These are phyloP conservation scores for Boulengeromyrus knoepffleri DNA, from an alignment of 2,113 vertebrate species.

Conservation along the genomic window DNA sequence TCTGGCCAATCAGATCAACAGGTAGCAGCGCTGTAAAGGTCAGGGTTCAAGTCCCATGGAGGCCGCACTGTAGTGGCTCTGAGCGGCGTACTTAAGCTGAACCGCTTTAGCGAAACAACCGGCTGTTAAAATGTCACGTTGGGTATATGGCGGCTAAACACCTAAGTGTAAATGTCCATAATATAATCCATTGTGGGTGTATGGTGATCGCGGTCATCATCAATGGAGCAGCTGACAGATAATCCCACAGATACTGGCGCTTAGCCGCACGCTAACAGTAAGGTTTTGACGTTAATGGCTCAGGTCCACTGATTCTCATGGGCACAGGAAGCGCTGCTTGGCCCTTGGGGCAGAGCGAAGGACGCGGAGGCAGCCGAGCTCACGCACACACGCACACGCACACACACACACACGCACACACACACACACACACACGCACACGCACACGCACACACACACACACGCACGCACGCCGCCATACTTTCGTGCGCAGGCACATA, in stretches of 20 bases:
- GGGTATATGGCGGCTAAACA: not conserved
- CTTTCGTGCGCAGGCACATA: not conserved
- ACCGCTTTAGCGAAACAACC: not conserved
- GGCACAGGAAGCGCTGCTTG: not conserved
- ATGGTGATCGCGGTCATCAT: not conserved
- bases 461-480: not conserved
- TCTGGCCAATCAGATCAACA: not conserved
- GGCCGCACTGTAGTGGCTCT: not conserved
- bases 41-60: not conserved
- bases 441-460: not conserved
- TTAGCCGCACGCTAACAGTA: not conserved
- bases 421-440: not conserved
- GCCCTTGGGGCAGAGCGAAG: conserved; percentile 10
- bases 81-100: not conserved
- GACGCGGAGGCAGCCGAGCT: not conserved
- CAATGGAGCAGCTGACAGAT: not conserved
- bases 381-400: not conserved
- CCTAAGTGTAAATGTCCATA: not conserved
- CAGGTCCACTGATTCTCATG: conserved; percentile 1
- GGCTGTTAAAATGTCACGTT: not conserved
- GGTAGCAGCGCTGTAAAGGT: not conserved
- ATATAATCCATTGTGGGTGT: not conserved
- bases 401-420: not conserved
- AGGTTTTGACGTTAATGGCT: not conserved
- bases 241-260: not conserved